A percentile compares a stretch with the other conserved stretches of the same genome.
Evolutionary conservation across 2,888 invertebrate genomes (phyloP).

Genomic region (Heliconius ethilla): DNA sequence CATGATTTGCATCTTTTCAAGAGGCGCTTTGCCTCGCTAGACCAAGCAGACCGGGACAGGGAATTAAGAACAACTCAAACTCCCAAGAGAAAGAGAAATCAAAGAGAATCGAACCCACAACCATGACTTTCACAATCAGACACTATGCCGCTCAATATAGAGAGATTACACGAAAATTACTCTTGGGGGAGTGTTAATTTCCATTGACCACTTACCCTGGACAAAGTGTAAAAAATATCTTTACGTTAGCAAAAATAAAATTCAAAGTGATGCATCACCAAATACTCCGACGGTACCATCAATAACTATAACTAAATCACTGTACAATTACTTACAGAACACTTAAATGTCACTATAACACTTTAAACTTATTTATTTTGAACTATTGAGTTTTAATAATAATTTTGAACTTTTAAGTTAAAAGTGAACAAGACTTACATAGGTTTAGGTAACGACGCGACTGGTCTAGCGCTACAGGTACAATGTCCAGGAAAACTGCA

Average conservation of each 20-base stretch:
- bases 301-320: background rate
- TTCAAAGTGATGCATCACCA: background rate
- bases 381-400: background rate
- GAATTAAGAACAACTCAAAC: background rate
- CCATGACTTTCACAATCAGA: background rate
- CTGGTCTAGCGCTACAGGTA: constrained; percentile 60
- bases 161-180: background rate
- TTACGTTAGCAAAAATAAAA: background rate
- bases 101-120: background rate
- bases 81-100: background rate
- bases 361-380: background rate
- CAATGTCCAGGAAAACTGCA: constrained; percentile 67
- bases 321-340: background rate
- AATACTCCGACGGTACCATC: background rate
- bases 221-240: background rate
- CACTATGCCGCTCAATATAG: background rate
- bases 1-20: no score
- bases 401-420: constrained; percentile 13
- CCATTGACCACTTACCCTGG: background rate
- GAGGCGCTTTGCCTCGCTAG: no score
- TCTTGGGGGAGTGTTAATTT: background rate
- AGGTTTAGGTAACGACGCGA: constrained; percentile 4
- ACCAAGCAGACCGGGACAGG: no score
- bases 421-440: constrained; percentile 14
- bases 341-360: background rate